Evolutionary conservation across 2,113 vertebrate genomes (phyloP).

Genomic region (Sarotherodon lohbergeri): DNA sequence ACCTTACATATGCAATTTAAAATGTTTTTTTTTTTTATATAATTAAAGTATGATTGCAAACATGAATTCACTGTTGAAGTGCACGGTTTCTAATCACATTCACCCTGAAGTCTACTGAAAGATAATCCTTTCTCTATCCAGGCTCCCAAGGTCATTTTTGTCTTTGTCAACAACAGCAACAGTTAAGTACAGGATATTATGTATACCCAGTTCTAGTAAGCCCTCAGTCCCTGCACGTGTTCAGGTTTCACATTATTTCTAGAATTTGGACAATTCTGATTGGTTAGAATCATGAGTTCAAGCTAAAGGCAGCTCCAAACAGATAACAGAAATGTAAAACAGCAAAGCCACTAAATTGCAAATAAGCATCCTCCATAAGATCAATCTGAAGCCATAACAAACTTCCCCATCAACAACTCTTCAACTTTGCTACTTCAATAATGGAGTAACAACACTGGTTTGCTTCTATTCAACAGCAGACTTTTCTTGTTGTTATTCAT

Average conservation of each 20-base stretch:
- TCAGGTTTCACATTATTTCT: background rate
- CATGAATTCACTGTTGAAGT: background rate
- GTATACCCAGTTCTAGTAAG: background rate
- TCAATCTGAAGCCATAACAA: background rate
- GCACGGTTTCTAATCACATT: background rate
- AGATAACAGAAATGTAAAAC: background rate
- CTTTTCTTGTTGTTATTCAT: slow-evolving; percentile 37
- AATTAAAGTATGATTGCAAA: background rate
- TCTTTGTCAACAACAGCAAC: background rate
- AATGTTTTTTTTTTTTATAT: background rate
- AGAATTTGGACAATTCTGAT: background rate
- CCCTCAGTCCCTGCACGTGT: background rate
- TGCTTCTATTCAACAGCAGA: slow-evolving; percentile 7
- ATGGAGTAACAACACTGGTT: background rate
- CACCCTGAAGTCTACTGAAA: background rate
- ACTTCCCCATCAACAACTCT: background rate
- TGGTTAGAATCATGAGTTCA: background rate
- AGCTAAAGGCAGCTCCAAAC: background rate
- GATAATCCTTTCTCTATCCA: background rate
- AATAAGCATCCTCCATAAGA: background rate
- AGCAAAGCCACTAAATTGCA: background rate
- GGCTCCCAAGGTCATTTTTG: background rate
- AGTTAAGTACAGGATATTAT: background rate
- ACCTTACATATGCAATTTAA: background rate
- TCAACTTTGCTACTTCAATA: background rate